phyloP scores from a whole-genome alignment of 2,113 vertebrate genomes.

The Edolisoma coerulescens region DNA sequence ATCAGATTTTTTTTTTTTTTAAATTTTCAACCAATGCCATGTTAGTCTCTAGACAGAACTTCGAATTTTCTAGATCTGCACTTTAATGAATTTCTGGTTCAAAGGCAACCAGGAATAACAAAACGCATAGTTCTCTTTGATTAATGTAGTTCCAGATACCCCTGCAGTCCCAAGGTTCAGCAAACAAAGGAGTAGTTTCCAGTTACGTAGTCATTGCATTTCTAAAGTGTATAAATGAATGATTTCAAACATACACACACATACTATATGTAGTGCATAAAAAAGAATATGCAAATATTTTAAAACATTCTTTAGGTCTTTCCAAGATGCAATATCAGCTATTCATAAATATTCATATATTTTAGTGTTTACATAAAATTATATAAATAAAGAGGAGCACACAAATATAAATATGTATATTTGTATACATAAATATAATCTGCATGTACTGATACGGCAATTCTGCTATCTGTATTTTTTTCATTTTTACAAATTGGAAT shows the following conservation, averaged over 20 bases:
- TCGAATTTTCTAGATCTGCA: background rate
- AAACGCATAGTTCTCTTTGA: background rate
- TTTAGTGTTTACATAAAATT: background rate
- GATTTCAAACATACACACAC: background rate
- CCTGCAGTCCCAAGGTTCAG: background rate
- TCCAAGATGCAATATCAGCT: background rate
- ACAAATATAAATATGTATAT: background rate
- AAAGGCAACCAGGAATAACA: background rate
- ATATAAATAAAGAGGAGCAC: background rate
- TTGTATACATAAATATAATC: background rate
- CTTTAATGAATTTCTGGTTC: background rate
- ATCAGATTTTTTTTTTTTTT: background rate
- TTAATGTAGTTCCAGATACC: background rate
- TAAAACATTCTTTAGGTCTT: background rate
- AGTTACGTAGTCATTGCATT: background rate
- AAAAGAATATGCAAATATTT: background rate
- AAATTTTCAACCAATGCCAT: background rate
- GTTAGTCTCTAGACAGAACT: background rate
- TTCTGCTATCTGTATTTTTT: background rate
- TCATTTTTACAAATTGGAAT: background rate
- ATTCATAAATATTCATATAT: background rate
- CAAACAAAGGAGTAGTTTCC: background rate
- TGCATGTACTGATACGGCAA: background rate
- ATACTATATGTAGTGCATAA: background rate
- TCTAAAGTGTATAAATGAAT: background rate